These are phyloP conservation scores for Spizella passerina DNA, from an alignment of 2,797 vertebrate genomes.

Conservation along the genomic window DNA sequence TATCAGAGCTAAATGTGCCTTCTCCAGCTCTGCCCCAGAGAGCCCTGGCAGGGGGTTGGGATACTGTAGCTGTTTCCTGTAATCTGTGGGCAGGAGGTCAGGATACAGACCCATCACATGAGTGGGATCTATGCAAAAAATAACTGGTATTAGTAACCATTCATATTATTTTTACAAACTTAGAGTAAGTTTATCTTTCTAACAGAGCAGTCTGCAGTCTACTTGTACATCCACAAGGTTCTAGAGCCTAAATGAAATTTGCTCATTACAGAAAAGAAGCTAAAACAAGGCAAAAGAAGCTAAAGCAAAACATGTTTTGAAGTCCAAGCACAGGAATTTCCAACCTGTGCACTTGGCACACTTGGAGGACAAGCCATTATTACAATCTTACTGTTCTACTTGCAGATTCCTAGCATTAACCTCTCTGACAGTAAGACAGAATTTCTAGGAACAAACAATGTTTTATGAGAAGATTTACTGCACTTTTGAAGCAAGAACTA, in stretches of 20 bases:
- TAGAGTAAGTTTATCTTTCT: neutral
- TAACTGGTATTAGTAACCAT: constrained; percentile 21
- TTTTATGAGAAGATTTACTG: neutral
- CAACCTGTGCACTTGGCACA: neutral
- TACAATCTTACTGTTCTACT: neutral
- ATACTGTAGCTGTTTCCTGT: constrained; percentile 96
- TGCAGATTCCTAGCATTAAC: neutral
- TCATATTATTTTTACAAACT: neutral
- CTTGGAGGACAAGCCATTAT: neutral
- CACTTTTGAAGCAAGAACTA: neutral
- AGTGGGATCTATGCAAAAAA: constrained; percentile 87
- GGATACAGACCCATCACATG: constrained; percentile 98
- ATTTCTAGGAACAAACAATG: neutral
- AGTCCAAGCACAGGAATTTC: neutral
- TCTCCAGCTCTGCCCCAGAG: constrained; percentile 93
- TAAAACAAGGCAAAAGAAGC: neutral
- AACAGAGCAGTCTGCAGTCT: neutral
- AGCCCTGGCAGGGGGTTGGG: constrained; percentile 92
- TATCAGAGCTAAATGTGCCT: constrained; percentile 97
- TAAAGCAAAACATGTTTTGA: neutral
- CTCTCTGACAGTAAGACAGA: neutral
- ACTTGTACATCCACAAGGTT: neutral
- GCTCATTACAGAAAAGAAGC: neutral
- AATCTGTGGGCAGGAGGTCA: constrained; percentile 93
- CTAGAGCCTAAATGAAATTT: neutral